Percentiles rank a stretch among this genome's conserved stretches.
Conservation (phyloP, 1,140 invertebrate species). For the Pseudobourletiella spinata region DNA sequence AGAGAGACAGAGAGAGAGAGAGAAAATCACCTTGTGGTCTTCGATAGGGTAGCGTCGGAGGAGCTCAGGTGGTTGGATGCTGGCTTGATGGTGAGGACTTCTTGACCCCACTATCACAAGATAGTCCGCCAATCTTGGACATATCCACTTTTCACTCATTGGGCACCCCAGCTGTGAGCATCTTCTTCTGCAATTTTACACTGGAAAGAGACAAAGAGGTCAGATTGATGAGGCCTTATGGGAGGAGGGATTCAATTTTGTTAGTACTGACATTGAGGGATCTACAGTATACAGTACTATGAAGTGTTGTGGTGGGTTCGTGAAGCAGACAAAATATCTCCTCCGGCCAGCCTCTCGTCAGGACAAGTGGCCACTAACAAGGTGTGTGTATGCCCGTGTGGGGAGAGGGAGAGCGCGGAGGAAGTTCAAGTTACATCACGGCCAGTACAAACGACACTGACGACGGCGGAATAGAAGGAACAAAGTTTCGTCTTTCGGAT, state of each 20-base stretch:
- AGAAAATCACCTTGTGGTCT: constrained; percentile 64
- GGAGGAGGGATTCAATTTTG: too few relatives aligned
- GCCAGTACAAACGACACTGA: not conserved
- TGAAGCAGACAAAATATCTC: too few relatives aligned
- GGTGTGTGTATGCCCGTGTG: too few relatives aligned
- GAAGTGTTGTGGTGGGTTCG: too few relatives aligned
- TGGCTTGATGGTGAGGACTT: constrained; percentile 53
- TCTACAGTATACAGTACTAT: too few relatives aligned
- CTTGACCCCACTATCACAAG: constrained; percentile 89
- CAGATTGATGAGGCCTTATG: too few relatives aligned
- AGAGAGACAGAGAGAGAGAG: not conserved
- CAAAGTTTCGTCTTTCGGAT: constrained; percentile 19
- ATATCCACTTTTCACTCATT: constrained; percentile 44
- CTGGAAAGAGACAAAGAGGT: not conserved
- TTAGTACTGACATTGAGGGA: too few relatives aligned
- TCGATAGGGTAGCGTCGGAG: constrained; percentile 92
- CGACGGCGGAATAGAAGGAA: constrained; percentile 6
- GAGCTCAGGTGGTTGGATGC: constrained; percentile 75
- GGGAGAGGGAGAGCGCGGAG: too few relatives aligned
- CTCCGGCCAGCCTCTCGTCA: too few relatives aligned
- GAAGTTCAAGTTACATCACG: not conserved
- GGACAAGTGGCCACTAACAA: too few relatives aligned
- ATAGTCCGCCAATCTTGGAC: constrained; percentile 69
- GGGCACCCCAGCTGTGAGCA: not conserved
- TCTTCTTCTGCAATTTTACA: constrained; percentile 5